Conservation (phyloP, 2,113 vertebrate species). For the Scomber scombrus region DNA sequence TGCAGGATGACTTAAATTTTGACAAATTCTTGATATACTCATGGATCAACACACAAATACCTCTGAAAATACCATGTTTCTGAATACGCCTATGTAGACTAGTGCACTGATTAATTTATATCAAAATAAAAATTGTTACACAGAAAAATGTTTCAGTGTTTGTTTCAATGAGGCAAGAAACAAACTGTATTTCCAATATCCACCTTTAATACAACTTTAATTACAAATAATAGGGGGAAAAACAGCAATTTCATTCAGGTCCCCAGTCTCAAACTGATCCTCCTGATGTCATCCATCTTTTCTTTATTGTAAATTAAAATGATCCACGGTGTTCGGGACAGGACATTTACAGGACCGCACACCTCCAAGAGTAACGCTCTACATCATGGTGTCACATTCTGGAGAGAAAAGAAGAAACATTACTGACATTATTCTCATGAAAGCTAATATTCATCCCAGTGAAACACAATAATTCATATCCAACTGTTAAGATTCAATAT, state of each 20-base stretch:
- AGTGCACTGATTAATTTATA: slow-evolving; percentile 53
- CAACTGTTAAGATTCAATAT: too few relatives aligned
- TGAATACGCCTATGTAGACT: slow-evolving; percentile 43
- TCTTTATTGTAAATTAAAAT: not conserved
- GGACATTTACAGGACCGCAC: slow-evolving; percentile 40
- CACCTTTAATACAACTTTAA: slow-evolving; percentile 72
- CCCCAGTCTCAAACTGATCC: slow-evolving; percentile 23
- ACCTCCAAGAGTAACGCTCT: slow-evolving; percentile 37
- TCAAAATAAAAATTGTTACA: slow-evolving; percentile 61
- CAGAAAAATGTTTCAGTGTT: slow-evolving; percentile 19
- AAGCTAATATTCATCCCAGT: not conserved
- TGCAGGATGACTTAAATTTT: not conserved
- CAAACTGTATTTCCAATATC: slow-evolving; percentile 7
- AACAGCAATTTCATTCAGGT: slow-evolving; percentile 47
- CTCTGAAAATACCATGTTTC: slow-evolving; percentile 69
- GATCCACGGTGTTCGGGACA: not conserved
- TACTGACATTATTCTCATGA: not conserved
- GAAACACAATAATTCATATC: too few relatives aligned
- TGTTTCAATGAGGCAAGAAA: slow-evolving; percentile 17
- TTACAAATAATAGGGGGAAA: slow-evolving; percentile 69
- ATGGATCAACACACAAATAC: slow-evolving; percentile 43
- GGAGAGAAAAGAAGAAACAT: slow-evolving; percentile 36
- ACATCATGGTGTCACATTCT: slow-evolving; percentile 64
- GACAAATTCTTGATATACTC: not conserved
- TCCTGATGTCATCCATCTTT: slow-evolving; percentile 58